Conservation (phyloP, 2,113 vertebrate genomes). For the Perca fluviatilis region DNA sequence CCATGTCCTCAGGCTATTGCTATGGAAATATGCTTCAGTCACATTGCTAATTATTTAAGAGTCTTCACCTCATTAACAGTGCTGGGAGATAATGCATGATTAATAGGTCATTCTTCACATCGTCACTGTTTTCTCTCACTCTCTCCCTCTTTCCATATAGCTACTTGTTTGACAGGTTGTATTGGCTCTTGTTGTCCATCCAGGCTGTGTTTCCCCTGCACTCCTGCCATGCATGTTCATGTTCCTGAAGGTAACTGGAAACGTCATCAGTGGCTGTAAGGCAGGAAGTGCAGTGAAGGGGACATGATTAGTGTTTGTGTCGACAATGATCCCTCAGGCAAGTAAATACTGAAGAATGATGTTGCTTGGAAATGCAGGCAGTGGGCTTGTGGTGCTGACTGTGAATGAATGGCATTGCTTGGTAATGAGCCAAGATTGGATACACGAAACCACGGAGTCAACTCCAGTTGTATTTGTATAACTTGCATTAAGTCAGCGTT, state of each 20-base stretch:
- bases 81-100: conserved; percentile 85
- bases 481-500: conserved; percentile 47
- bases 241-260: conserved; percentile 64
- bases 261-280: conserved; percentile 60
- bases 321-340: conserved; percentile 69
- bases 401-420: conserved; percentile 59
- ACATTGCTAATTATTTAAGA: conserved; percentile 86
- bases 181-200: conserved; percentile 58
- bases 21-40: conserved; percentile 84
- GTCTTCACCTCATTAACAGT: conserved; percentile 84
- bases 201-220: background rate
- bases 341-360: conserved; percentile 57
- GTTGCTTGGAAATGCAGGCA: conserved; percentile 64
- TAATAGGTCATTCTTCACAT: conserved; percentile 81
- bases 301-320: conserved; percentile 76
- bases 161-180: conserved; percentile 70
- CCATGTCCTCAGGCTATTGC: conserved; percentile 75
- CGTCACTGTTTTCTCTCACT: conserved; percentile 57
- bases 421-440: conserved; percentile 52
- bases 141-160: conserved; percentile 53
- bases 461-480: conserved; percentile 32
- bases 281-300: conserved; percentile 75
- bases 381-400: conserved; percentile 55
- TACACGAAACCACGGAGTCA: conserved; percentile 39
- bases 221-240: conserved; percentile 18